Evolutionary conservation across 2,113 vertebrate species (phyloP), one percentile per base, ranked within the genome.

Genomic region (Xyliphius kryptos): DNA sequence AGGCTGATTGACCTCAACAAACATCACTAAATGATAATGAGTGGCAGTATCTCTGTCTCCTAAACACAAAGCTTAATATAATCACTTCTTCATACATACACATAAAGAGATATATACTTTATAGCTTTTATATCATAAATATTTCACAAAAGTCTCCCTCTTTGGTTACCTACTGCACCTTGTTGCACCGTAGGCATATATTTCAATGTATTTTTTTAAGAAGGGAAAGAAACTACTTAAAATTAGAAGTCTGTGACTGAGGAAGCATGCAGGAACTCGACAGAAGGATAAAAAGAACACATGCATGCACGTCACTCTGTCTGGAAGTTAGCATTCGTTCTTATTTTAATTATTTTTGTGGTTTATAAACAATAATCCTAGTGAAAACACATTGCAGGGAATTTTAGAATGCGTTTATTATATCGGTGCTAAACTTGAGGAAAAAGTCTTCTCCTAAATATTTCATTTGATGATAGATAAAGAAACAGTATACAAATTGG

Each of bases 81-180:
- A 71, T 70, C 37, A 77, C 74, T 69, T 69, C 63, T 74, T 40
- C 63, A 57, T 62, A 41, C 15, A 60, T 56, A 57, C 11, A 6
- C 20, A 17, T 13, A 67, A 37, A 46, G 44, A 62, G 52, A 43
- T 51, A 49, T 66, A 44, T 60, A 26, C 44, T 74, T 70, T 68
- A 64, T 70, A 55, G 56, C 70, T 15, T 79, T 79, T 40, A 49
- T 74, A 66, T 64, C 63, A 61, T 54, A 53, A 53, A 75, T 66
- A 79, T 68, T 62, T 59, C 58, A 79, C 69, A 78, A 84, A 81
- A 77, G 70, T 60, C 54, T 81, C 79, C 76, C 75, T 89, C 85
- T 91, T 91, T 92, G 88, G 87, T 82, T 73, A 77, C 67, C 77
- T 84, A 80, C 83, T 88, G 88, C 87, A 90, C 76, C 79, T 79